These are phyloP conservation scores for Melangyna quadrimaculata DNA, from an alignment of 2,888 invertebrate genomes.

Conservation along the genomic window DNA sequence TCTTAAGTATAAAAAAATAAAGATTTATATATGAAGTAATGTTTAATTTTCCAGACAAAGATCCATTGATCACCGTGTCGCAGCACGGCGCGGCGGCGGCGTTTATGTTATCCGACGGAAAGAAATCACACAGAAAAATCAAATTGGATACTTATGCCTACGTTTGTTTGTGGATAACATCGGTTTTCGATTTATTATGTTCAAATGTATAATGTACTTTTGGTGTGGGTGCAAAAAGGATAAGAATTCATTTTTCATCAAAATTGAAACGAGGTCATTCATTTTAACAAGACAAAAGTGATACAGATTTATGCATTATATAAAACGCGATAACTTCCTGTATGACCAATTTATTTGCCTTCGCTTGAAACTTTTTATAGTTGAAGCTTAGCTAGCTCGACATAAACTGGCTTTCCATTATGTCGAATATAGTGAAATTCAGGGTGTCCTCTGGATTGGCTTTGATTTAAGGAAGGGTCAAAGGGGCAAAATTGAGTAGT, in stretches of 20 bases:
- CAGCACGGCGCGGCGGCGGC: too few relatives aligned
- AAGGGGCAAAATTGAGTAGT: too few relatives aligned
- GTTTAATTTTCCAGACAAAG: constrained; percentile 7
- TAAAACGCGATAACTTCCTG: too few relatives aligned
- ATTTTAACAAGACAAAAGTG: not conserved
- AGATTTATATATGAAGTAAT: constrained; percentile 30
- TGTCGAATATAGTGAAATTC: too few relatives aligned
- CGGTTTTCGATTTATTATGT: not conserved
- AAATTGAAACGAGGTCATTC: not conserved
- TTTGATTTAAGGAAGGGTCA: too few relatives aligned
- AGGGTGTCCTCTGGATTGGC: too few relatives aligned
- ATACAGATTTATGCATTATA: not conserved
- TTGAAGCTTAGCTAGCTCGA: too few relatives aligned
- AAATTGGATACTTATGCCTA: not conserved
- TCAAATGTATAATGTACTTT: not conserved
- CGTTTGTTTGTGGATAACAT: not conserved
- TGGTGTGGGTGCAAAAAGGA: not conserved
- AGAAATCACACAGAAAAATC: not conserved
- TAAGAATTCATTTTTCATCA: not conserved
- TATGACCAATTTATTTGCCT: too few relatives aligned
- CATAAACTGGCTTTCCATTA: too few relatives aligned
- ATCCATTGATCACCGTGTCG: constrained; percentile 16
- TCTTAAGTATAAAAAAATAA: not conserved
- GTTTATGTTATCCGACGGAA: not conserved
- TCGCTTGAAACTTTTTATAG: too few relatives aligned